These are phyloP conservation scores for Schmidtea mediterranea DNA, from an alignment of 1,140 invertebrate species.

Conservation along the genomic window DNA sequence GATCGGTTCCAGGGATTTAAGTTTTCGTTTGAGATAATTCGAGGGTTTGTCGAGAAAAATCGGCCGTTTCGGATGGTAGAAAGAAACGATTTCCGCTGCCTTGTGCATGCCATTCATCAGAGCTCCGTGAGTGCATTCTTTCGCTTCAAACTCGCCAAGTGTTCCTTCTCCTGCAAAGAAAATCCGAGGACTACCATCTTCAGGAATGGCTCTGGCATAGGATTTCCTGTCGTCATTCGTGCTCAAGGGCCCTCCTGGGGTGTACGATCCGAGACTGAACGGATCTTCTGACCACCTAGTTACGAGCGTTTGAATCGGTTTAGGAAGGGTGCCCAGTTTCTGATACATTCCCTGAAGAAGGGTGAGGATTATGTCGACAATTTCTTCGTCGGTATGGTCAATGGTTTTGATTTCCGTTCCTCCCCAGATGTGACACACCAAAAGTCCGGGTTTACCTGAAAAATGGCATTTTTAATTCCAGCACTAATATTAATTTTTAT, in stretches of 20 bases:
- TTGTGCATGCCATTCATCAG: background rate
- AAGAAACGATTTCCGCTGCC: background rate
- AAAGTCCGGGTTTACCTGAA: slow-evolving; percentile 1
- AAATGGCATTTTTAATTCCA: too few relatives aligned
- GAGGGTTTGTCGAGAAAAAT: too few relatives aligned
- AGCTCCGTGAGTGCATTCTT: slow-evolving; percentile 6
- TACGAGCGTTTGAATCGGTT: background rate
- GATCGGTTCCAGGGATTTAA: too few relatives aligned
- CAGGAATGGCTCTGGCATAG: background rate
- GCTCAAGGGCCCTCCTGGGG: background rate
- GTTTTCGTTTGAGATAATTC: too few relatives aligned
- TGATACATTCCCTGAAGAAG: slow-evolving; percentile 3
- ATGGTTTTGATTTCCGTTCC: background rate
- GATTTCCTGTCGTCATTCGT: background rate
- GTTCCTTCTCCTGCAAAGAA: slow-evolving; percentile 6
- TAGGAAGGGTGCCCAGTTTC: background rate
- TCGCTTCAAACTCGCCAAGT: background rate
- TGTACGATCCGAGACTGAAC: background rate
- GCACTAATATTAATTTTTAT: too few relatives aligned
- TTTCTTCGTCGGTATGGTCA: background rate
- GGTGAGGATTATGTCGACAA: background rate
- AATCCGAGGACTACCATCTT: background rate
- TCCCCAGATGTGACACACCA: slow-evolving; percentile 1
- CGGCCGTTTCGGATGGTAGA: background rate
- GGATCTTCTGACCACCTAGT: slow-evolving; percentile 3